These are phyloP conservation scores for Pristionchus exspectatus DNA, from an alignment of 2,888 invertebrate genomes.

Conservation along the genomic window DNA sequence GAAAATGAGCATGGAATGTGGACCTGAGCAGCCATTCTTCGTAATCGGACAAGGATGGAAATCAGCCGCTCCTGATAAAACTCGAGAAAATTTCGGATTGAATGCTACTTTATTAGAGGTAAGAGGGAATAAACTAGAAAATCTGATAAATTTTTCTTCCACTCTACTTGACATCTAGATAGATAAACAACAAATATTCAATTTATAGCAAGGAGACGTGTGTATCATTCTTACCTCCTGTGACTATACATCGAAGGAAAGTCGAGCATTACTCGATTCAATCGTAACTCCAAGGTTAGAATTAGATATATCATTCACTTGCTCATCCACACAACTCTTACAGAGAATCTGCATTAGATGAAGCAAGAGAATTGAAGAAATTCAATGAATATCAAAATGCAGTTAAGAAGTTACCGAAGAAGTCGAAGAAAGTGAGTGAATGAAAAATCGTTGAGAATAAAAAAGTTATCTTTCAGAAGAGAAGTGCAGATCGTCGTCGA, in stretches of 20 bases:
- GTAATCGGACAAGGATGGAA: constrained; percentile 46
- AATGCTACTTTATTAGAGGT: not conserved
- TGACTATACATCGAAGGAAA: constrained; percentile 8
- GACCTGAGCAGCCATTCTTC: constrained; percentile 52
- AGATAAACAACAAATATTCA: not conserved
- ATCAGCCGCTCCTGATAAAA: constrained; percentile 30
- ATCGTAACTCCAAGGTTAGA: not conserved
- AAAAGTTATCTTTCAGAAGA: not conserved
- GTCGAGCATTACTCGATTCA: not conserved
- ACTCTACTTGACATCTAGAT: not conserved
- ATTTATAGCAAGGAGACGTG: constrained; percentile 10
- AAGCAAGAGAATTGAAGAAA: not conserved
- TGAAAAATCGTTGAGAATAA: not conserved
- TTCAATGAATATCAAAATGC: not conserved
- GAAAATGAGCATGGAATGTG: not conserved
- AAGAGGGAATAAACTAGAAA: not conserved
- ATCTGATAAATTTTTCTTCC: not conserved
- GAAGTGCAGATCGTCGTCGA: not conserved
- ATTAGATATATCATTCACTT: not conserved
- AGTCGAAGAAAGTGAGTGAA: constrained; percentile 22
- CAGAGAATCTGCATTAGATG: constrained; percentile 31
- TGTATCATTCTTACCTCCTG: not conserved
- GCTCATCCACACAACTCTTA: not conserved
- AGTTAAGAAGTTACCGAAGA: not conserved
- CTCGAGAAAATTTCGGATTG: not conserved